Conservation (phyloP, 2,888 invertebrate species). For the Protodeltote pygarga region DNA sequence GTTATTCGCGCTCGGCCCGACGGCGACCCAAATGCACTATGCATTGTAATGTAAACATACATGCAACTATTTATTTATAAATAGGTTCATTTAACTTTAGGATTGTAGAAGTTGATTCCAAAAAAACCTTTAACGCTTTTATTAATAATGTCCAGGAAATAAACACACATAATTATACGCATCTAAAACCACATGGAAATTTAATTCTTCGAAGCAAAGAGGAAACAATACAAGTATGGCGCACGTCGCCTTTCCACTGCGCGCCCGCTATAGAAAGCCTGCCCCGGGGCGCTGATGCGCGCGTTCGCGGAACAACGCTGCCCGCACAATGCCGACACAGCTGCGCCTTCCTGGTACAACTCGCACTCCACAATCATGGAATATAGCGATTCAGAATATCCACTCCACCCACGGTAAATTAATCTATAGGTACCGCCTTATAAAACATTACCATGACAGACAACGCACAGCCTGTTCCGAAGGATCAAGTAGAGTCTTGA, state of each 20-base stretch:
- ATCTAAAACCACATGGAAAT: conserved; percentile 36
- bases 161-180: conserved; percentile 1
- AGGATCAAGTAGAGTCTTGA: no score
- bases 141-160: no score
- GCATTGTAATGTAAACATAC: no score
- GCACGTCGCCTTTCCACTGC: conserved; percentile 44
- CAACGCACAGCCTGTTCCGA: no score
- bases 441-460: no score
- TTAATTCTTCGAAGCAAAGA: conserved; percentile 46
- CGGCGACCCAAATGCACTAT: no score
- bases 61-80: no score
- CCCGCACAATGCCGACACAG: conserved; percentile 51
- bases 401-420: conserved; percentile 4
- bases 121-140: no score
- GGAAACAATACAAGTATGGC: conserved; percentile 48
- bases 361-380: conserved; percentile 12
- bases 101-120: no score
- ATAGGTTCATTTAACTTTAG: no score
- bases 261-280: conserved; percentile 51
- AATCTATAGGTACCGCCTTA: no score
- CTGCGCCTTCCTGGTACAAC: conserved; percentile 55
- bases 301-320: conserved; percentile 49
- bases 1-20: no score
- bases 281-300: conserved; percentile 31
- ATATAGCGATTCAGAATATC: conserved; percentile 20